Base-by-base conservation (phyloP, 2,797 vertebrate species). In the Euthynnus affinis region DNA sequence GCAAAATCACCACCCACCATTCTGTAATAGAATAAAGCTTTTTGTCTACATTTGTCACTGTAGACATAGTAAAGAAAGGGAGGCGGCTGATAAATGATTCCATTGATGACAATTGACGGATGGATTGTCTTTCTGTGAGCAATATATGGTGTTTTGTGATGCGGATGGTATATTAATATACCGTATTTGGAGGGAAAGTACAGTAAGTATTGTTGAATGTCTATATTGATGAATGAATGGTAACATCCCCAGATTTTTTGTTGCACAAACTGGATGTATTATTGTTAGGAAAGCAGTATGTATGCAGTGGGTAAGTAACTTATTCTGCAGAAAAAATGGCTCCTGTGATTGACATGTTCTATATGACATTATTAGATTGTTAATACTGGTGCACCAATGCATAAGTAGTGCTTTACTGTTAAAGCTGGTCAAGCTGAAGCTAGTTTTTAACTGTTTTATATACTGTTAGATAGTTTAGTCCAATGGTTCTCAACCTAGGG, bases 11-110 rank as follows among this genome's bases (percentile, higher is more conserved):
- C 87, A 61, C 90, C 91, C 89, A 89, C 90, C 72, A 76, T 74
- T 86, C 84, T 78, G 75, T 72, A 82, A 81, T 69, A 75, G 85
- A 88, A 86, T 78, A 83, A 87, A 87, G 86, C 83, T 83, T 82
- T 90, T 89, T 90, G 85, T 90, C 87, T 77, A 5, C 78, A 74
- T 78, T 82, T 87, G 89, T 91, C 89, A 87, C 71, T 22, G 71
- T 10, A 84, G 86, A 83, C 86, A 80, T 87, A 82, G 82, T 86
- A 89, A 88, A 88, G 87, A 89, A 79, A 74, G 81, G 75, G 59
- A 85, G 86, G 79, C 69, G 56, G 69, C 55, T 76, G 75, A 80
- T 72, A 78, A 82, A 86, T 42, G 27, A 81, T 59, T 90, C 82
- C 59, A 78, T 80, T 89, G 75, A 81, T 72, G 87, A 56, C 76